Evolutionary conservation across 2,888 invertebrate species (phyloP), one percentile per base, ranked within the genome.

Genomic region (Tetragonisca angustula): DNA sequence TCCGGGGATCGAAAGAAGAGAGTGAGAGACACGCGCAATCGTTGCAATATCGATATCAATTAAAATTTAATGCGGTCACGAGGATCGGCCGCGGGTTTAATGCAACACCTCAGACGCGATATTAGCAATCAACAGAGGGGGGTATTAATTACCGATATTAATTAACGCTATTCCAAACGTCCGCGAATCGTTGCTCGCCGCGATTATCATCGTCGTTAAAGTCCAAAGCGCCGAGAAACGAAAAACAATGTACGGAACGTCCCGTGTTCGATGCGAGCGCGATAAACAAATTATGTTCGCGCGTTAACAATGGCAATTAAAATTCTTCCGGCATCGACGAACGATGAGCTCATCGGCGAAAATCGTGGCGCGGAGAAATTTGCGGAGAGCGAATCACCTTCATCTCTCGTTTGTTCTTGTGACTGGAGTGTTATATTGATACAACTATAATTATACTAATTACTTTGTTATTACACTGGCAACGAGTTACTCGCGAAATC

Each of bases 101-200:
- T 19, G 67, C 79, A 54, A 79, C 62, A 64, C 76, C 79, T 79
- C 79, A 64, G 69, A 79, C 69, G 54, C 76, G n/a, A 79, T 64
- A 56, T 69, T 62, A 36, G 68, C 69, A 62, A 79, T 76, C 76
- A 69, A 79, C 62, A 54, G 9, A 1, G 9, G 9, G 9, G 9
- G 54, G 43, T 76, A 76, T 76, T 54, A 79, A 79, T 79, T 79
- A 76, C 52, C 52, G 79, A 56, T 59, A 67, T 79, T 79, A 75
- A 79, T 79, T 79, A 79, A 75, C 74, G 62, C 74, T 67, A 56
- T 64, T 3, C 54, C 32, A n/a, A 67, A 52, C 17, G 6, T 4
- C 49, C 24, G 17, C 62, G 65, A n/a, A 13, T 32, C 67, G 27
- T 68, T 75, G 32, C 50, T 4, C 27, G 17, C 54, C 21, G 56